phyloP scores from a whole-genome alignment of 2,797 vertebrate genomes.

The Lutjanus campechanus region DNA sequence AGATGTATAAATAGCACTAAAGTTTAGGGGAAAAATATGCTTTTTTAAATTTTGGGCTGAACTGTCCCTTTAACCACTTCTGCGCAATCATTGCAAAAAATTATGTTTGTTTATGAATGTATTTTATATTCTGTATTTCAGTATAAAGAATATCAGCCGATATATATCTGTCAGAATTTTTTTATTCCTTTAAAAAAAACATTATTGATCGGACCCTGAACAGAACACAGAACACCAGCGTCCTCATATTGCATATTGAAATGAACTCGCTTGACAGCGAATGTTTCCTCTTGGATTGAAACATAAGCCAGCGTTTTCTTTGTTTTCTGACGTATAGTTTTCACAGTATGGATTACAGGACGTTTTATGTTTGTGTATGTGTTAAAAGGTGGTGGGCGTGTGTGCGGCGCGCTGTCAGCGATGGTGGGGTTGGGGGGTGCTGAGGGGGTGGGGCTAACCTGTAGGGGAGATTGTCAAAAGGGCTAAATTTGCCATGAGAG shows the following conservation, averaged over 20 bases:
- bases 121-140: too few species aligned
- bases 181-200: too few species aligned
- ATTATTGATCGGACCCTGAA: too few species aligned
- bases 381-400: slow-evolving; percentile 47
- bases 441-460: slow-evolving; percentile 54
- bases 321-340: slow-evolving; percentile 65
- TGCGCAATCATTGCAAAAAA: too few species aligned
- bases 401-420: not conserved
- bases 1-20: too few species aligned
- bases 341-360: slow-evolving; percentile 64
- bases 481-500: slow-evolving; percentile 81
- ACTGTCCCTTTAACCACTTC: too few species aligned
- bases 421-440: too few species aligned
- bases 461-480: slow-evolving; percentile 78
- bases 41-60: too few species aligned
- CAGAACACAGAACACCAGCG: not conserved
- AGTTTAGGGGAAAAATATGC: too few species aligned
- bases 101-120: too few species aligned
- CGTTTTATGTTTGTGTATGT: slow-evolving; percentile 52
- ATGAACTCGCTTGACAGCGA: slow-evolving; percentile 60
- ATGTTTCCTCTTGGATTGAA: slow-evolving; percentile 77
- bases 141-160: too few species aligned
- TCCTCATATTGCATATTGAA: slow-evolving; percentile 49
- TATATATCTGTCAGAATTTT: too few species aligned
- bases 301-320: slow-evolving; percentile 75